Conservation (phyloP, 64 coral and sea anemone species). For the Actinia equina region DNA sequence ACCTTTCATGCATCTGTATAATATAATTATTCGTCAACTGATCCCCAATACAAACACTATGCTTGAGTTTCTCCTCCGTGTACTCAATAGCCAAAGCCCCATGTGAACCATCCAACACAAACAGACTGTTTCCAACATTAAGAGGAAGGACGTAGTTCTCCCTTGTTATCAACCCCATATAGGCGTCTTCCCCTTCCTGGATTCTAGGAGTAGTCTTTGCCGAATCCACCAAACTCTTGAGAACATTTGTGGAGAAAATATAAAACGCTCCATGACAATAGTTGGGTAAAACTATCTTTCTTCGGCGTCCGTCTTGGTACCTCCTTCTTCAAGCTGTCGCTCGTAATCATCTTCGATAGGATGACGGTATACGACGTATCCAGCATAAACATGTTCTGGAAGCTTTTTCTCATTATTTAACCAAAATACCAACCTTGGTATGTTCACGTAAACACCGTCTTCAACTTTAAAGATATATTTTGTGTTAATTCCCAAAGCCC, state of each 20-base stretch:
- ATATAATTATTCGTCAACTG: not conserved
- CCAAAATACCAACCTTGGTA: conserved; percentile 5
- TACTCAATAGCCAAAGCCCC: not conserved
- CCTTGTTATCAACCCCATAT: not conserved
- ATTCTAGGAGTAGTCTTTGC: not conserved
- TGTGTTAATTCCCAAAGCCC: not conserved
- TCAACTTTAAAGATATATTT: conserved; percentile 27
- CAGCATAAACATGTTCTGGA: not conserved
- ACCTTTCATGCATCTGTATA: conserved; percentile 7
- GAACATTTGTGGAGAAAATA: not conserved
- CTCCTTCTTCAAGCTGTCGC: not conserved
- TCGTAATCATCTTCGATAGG: not conserved
- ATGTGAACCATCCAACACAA: conserved; percentile 13
- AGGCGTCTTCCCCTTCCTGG: conserved; percentile 10
- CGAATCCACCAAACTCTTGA: not conserved
- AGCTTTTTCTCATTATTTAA: not conserved
- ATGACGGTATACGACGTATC: not conserved
- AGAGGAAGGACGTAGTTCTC: not conserved
- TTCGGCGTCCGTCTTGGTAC: not conserved
- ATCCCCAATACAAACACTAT: conserved; percentile 6
- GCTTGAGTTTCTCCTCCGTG: conserved; percentile 15
- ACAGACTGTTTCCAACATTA: conserved; percentile 10
- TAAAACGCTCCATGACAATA: conserved; percentile 20
- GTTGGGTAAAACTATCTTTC: not conserved
- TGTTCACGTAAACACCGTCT: conserved; percentile 22